Base-by-base conservation (phyloP, 2,888 invertebrate species). In the Andrena flavipes region DNA sequence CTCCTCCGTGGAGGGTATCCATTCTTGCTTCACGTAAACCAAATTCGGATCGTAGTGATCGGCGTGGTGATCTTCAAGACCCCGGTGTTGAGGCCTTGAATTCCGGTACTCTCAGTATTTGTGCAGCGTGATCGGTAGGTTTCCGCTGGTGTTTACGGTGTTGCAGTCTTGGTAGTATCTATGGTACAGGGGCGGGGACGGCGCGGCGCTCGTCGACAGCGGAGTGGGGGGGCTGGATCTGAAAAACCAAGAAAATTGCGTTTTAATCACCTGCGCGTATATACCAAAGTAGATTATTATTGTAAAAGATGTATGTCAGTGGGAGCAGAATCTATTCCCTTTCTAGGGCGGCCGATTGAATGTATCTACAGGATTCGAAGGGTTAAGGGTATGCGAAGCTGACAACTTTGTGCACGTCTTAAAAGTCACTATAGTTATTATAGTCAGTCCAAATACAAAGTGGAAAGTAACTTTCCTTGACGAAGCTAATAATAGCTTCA, bases 51-150 rank as follows among this genome's bases (percentile, higher is more conserved):
- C 92, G 80, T 91, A 91, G 64, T 84, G 83, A 16, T 88, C 84
- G 30, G 60, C 8, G 48, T 87, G 88, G 8, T 88, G 86, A 16
- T 89, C 90, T 87, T 92, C 92, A 92, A 92, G 92, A 85, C 90
- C 91, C 78, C 92, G 86, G 8, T 86, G 87, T 35, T 90, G 91
- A 85, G 93, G 90, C 91, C 94, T 94, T 93, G 94, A 93, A 89
- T 92, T 92, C 85, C 93, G 92, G 87, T 93, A 94, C 84, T 93
- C 93, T 94, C 94, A 94, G 93, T 94, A 94, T 84, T 94, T 94
- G 86, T 93, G 94, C 72, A 94, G 82, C 90, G 94, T 93, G 87
- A 94, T 93, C n/a, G 94, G 93, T 70, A 94, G 78, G 89, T 94
- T 94, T 26, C 93, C 93, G 76, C 93, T 93, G 80, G 93, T 92